phyloP scores from a whole-genome alignment of 2,113 vertebrate genomes.

The Platysteira castanea region DNA sequence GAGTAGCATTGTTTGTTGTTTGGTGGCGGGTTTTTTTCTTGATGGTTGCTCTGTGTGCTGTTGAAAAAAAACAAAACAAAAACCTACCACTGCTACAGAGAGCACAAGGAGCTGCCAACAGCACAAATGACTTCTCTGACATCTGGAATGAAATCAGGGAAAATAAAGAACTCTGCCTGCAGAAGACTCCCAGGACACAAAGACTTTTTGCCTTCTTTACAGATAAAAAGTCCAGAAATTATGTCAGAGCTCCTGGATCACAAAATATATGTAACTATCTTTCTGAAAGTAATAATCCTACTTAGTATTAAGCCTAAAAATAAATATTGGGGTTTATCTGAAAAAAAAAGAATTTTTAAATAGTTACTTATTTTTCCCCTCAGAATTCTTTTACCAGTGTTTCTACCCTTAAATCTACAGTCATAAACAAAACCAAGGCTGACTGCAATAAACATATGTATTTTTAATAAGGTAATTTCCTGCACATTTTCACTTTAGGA shows the following conservation, averaged over 20 bases:
- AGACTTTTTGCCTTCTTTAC: neutral
- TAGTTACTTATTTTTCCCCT: neutral
- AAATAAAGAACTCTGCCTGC: constrained; percentile 8
- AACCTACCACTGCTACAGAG: neutral
- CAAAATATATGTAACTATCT: neutral
- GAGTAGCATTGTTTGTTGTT: neutral
- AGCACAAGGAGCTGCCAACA: neutral
- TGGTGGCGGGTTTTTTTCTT: neutral
- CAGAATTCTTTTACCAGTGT: neutral
- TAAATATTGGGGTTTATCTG: neutral
- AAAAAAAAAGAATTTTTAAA: neutral
- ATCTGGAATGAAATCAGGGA: constrained; percentile 32
- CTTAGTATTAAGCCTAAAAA: neutral
- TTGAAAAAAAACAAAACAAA: neutral
- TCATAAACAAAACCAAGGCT: neutral
- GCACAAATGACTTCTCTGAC: constrained; percentile 14
- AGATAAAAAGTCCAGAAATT: neutral
- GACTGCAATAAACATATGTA: neutral
- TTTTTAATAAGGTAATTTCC: neutral
- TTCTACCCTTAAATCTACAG: neutral
- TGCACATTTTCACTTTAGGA: neutral
- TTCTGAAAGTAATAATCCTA: neutral
- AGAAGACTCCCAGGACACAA: neutral
- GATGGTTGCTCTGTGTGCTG: neutral
- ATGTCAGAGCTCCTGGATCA: neutral